Evolutionary conservation across 2,888 invertebrate genomes (phyloP).

Genomic region (Timema cristinae): DNA sequence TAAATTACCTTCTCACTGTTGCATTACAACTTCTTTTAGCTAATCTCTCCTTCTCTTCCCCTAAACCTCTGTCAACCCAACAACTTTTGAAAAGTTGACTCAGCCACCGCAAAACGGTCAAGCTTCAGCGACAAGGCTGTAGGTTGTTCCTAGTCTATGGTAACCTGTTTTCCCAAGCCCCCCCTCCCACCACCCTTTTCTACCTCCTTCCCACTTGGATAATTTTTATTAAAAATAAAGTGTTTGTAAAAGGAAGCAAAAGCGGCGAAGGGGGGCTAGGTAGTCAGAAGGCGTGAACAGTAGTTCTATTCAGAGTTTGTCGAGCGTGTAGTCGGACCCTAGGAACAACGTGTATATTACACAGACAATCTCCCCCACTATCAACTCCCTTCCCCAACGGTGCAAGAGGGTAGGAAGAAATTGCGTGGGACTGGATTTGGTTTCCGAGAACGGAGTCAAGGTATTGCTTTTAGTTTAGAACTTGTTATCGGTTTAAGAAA

Average conservation of each 20-base stretch:
- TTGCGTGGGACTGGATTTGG: no score
- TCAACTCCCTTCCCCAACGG: no score
- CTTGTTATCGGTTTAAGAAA: no score
- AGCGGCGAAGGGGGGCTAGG: background rate
- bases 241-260: background rate
- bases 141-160: background rate
- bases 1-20: no score
- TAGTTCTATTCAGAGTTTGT: slow-evolving; percentile 8
- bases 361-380: no score
- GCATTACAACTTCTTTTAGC: no score
- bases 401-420: no score
- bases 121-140: slow-evolving; percentile 1
- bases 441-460: no score
- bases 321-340: slow-evolving; percentile 9
- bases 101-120: slow-evolving; percentile 1
- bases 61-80: slow-evolving; percentile 2
- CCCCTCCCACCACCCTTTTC: background rate
- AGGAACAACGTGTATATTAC: no score
- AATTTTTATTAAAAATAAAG: slow-evolving; percentile 4
- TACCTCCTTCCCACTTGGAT: background rate
- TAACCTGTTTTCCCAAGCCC: no score
- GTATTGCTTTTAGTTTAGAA: no score
- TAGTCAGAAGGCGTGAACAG: slow-evolving; percentile 8
- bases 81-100: slow-evolving; percentile 3
- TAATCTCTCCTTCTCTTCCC: background rate